phyloP scores from a whole-genome alignment of 2,797 vertebrate genomes.

The Sebastes minor region DNA sequence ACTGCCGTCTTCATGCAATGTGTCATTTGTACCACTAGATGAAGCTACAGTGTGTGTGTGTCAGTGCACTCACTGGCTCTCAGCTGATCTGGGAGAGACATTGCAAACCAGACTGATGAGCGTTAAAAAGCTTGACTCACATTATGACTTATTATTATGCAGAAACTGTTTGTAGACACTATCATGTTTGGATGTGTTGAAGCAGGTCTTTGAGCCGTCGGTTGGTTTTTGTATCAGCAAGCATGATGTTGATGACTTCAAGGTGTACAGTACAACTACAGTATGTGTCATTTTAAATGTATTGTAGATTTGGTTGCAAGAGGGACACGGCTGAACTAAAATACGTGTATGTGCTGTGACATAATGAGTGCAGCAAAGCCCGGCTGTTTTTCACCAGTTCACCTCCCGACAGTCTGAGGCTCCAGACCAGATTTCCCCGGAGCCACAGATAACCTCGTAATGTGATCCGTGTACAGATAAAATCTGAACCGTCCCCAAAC shows the following conservation, averaged over 20 bases:
- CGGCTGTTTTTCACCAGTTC: neutral
- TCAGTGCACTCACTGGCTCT: neutral
- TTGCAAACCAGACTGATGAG: neutral
- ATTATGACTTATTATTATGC: neutral
- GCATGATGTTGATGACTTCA: neutral
- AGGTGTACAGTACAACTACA: neutral
- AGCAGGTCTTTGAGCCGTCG: neutral
- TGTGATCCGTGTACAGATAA: neutral
- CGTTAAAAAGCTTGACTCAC: neutral
- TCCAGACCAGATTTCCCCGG: conserved; percentile 16
- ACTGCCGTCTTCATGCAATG: neutral
- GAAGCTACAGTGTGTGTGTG: conserved; percentile 14
- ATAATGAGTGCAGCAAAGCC: neutral
- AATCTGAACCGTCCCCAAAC: neutral
- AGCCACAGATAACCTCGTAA: conserved; percentile 12
- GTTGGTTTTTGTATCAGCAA: neutral
- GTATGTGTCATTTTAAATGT: neutral
- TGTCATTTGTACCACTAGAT: conserved; percentile 54
- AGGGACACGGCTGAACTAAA: neutral
- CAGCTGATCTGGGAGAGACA: neutral
- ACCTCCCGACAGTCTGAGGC: neutral
- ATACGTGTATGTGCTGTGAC: neutral
- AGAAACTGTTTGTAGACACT: neutral
- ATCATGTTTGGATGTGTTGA: neutral
- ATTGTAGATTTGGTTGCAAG: neutral